Base-by-base conservation (phyloP, 2,888 invertebrate species). In the Caenorhabditis plicata region DNA sequence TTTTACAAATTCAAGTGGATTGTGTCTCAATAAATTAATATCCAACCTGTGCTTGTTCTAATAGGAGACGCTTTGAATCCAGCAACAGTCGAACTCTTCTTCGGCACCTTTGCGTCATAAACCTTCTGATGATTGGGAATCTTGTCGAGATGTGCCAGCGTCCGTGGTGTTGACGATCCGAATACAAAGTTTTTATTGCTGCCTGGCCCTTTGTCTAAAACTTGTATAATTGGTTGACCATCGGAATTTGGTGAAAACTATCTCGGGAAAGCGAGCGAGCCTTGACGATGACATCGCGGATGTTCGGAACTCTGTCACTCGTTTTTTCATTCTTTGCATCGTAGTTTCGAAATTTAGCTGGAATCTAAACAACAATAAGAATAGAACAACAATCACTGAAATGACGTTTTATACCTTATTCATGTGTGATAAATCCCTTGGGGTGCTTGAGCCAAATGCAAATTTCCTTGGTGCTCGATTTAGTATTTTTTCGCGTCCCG, bases 361-460 rank as follows among this genome's bases (percentile, higher is more conserved):
- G 64, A 9, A 65, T 47, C 68, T 68, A 40, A 25, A 63, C 13
- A 27, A 13, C 13, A 27, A n/a, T n/a, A n/a, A n/a, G n/a, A n/a
- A n/a, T n/a, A n/a, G n/a, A n/a, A n/a, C n/a, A n/a, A 11, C 29
- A 8, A 29, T 7, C 29, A 8, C 29, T 29, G 7, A 7, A 13
- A 7, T n/a, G n/a, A 7, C n/a, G 8, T 17, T 15, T 7, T 7
- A 33, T 17, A 76, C 67, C 58, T 71, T 73, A 32, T 64, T 68
- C 52, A 73, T 64, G 55, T 77, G 74, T 26, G 76, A 75, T 15
- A 74, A 68, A 54, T 77, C 74, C 23, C 77, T 54, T 23, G 77
- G 77, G 23, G 77, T 77, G 17, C 74, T 74, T 33, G 75, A 76
- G 5, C 77, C 77, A 51, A 77, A 77, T n/a, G 71, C 76, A 40